These are phyloP conservation scores for Sinosuthora webbiana DNA, from an alignment of 2,113 vertebrate species.

Conservation along the genomic window DNA sequence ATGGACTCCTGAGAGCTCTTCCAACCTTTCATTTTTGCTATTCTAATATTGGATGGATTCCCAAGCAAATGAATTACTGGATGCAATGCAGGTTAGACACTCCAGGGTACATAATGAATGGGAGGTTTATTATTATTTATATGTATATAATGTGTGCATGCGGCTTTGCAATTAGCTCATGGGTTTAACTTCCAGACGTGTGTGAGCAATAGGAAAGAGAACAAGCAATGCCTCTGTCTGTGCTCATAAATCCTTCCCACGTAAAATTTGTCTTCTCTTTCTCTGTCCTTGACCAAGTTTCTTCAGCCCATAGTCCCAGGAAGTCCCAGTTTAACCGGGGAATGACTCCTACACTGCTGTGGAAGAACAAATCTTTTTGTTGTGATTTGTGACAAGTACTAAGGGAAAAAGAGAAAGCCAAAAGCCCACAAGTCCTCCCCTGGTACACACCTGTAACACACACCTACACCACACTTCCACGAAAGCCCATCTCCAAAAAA, in stretches of 20 bases:
- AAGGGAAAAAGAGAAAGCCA: neutral
- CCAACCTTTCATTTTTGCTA: slow-evolving; percentile 25
- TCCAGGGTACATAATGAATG: slow-evolving; percentile 37
- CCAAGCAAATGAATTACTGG: slow-evolving; percentile 43
- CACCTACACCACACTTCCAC: neutral
- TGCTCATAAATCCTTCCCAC: neutral
- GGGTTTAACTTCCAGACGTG: neutral
- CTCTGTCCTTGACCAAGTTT: neutral
- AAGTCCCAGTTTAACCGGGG: neutral
- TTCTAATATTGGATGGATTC: slow-evolving; percentile 41
- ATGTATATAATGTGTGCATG: neutral
- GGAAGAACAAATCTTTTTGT: neutral
- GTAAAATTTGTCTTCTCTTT: neutral
- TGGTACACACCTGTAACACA: accelerated
- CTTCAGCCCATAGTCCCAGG: neutral
- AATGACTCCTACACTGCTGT: neutral
- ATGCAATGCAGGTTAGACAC: slow-evolving; percentile 28
- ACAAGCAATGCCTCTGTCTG: neutral
- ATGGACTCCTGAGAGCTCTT: slow-evolving; percentile 25
- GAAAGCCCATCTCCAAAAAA: neutral
- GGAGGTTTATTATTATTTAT: slow-evolving; percentile 6
- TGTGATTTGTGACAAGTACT: neutral
- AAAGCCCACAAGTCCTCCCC: neutral
- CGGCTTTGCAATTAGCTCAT: slow-evolving; percentile 37
- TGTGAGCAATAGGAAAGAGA: neutral